Evolutionary conservation across 2,797 vertebrate species (phyloP).

Genomic region (Novumbra hubbsi): DNA sequence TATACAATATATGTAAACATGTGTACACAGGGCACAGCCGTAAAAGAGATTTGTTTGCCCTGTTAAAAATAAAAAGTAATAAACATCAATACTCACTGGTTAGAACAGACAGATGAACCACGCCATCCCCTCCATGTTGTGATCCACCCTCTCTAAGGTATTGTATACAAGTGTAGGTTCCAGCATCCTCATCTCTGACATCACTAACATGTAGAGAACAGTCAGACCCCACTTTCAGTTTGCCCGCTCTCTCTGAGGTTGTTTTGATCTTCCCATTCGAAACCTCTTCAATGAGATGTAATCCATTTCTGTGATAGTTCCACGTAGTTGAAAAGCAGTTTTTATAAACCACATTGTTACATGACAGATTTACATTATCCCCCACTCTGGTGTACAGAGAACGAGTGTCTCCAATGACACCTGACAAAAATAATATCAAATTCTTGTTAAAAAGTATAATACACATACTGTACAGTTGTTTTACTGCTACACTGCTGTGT

Average conservation of each 20-base stretch:
- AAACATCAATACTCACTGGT: conserved; percentile 12
- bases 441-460: no score
- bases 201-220: conserved; percentile 15
- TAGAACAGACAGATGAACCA: conserved; percentile 1
- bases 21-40: no score
- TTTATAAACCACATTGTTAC: conserved; percentile 1
- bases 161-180: neutral
- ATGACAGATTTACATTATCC: no score
- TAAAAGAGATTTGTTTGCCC: no score
- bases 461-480: no score
- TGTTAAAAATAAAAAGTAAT: no score
- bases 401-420: no score
- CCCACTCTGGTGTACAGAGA: no score
- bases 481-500: no score
- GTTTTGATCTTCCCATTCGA: neutral
- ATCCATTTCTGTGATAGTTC: neutral
- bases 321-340: conserved; percentile 4
- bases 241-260: neutral
- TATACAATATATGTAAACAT: no score
- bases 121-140: neutral
- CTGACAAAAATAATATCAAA: no score
- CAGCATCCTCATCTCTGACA: neutral
- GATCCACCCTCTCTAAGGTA: neutral
- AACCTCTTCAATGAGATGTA: neutral
- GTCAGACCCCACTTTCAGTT: neutral